phyloP scores from a whole-genome alignment of 2,797 vertebrate species.

The Xenopus petersii region DNA sequence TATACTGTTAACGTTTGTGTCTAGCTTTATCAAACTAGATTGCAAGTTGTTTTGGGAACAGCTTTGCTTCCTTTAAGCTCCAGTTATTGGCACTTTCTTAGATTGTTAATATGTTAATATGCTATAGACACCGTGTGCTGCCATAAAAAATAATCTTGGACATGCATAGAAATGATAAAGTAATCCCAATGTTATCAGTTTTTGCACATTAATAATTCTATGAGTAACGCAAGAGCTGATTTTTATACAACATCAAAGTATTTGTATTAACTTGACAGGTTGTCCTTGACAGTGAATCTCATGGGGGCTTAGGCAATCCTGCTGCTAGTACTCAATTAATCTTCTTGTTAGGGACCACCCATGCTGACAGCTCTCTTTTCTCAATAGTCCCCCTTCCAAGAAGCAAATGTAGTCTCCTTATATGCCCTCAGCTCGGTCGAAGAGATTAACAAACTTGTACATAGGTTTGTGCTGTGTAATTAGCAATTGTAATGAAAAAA shows the following conservation, averaged over 20 bases:
- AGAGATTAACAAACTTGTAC: constrained; percentile 25
- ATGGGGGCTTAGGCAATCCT: constrained; percentile 11
- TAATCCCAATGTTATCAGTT: too few relatives aligned
- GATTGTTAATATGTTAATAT: too few relatives aligned
- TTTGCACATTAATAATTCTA: too few relatives aligned
- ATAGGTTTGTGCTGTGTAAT: constrained; percentile 34
- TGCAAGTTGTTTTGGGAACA: too few relatives aligned
- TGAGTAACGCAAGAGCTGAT: not conserved
- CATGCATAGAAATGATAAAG: too few relatives aligned
- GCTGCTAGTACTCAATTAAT: constrained; percentile 37
- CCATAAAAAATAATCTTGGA: too few relatives aligned
- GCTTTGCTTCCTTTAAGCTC: too few relatives aligned
- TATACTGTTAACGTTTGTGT: too few relatives aligned
- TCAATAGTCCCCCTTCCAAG: constrained; percentile 29
- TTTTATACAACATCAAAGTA: constrained; percentile 34
- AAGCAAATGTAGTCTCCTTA: constrained; percentile 43
- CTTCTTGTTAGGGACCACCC: constrained; percentile 52
- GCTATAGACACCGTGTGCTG: too few relatives aligned
- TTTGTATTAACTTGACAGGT: constrained; percentile 44
- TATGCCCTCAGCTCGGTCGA: constrained; percentile 34
- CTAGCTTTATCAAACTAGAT: too few relatives aligned
- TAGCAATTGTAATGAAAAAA: constrained; percentile 32
- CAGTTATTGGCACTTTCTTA: too few relatives aligned
- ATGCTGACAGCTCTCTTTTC: constrained; percentile 28
- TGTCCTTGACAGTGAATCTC: constrained; percentile 38